Percentiles rank a stretch among this genome's conserved stretches.
These are phyloP conservation scores for Orchesellides sinensis DNA, from an alignment of 2,888 invertebrate genomes.

Conservation along the genomic window DNA sequence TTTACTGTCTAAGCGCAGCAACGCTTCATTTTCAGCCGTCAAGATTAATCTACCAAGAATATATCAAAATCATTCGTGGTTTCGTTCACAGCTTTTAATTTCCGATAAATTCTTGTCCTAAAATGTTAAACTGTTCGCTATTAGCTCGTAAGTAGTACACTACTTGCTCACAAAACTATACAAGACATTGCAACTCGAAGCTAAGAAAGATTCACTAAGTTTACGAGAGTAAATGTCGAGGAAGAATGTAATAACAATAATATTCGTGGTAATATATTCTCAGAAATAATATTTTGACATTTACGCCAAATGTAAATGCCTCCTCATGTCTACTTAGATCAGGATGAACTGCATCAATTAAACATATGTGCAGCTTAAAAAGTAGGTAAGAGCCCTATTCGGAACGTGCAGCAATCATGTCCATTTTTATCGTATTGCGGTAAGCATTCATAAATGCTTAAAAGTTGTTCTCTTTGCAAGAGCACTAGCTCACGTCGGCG, in stretches of 20 bases:
- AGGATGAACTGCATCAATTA: constrained; percentile 47
- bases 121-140: constrained; percentile 34
- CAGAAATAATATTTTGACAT: constrained; percentile 58
- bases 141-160: neutral
- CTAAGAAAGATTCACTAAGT: neutral
- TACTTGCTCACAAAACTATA: neutral
- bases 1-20: no score
- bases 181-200: neutral
- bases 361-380: no score
- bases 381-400: no score
- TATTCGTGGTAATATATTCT: constrained; percentile 29
- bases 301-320: constrained; percentile 59
- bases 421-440: no score
- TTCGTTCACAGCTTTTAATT: constrained; percentile 55
- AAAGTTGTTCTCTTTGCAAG: no score
- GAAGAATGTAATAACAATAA: constrained; percentile 13
- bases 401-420: no score
- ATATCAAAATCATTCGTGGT: constrained; percentile 45
- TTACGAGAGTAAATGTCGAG: constrained; percentile 40
- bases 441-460: no score
- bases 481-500: no score
- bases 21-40: constrained; percentile 34
- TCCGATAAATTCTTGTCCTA: constrained; percentile 31
- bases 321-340: constrained; percentile 47
- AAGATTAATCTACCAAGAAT: constrained; percentile 45